Evolutionary conservation across 37 sponge, comb jelly and placozoan genomes (phyloP), one percentile per base, ranked within the genome.

Genomic region (Chondrilla cf. caribensis): DNA sequence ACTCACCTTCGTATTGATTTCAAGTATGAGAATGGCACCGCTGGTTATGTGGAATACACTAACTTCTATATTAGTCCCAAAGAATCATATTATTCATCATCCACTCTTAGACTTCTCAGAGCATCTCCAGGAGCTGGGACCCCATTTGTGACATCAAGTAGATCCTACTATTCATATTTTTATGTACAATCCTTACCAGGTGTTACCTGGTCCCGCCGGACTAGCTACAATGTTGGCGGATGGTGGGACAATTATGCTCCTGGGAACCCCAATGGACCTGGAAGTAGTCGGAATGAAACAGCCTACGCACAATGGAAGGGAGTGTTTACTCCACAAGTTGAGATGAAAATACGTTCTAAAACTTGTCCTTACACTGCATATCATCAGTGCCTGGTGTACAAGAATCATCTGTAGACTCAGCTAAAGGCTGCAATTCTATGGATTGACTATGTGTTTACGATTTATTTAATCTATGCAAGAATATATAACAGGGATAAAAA

Each of bases 1-100:
- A 79, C 85, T 0, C 75, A 88, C 31, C 62, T 88, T 0, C 59
- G 72, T 3, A 38, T 88, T 24, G 85, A 80, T 60, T 21, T 88
- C 40, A 35, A 38, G 62, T 47, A 82, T 51, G 18, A 2, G 28
- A 88, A 88, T 32, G 82, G 75, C 15, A 78, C 78, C 25, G 29
- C 38, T 47, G 31, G 43, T 2, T 78, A 83, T 47, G 85, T 60
- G 0, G 54, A 75, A 36, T 88, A 84, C 62, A 54, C 17, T 0
- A 54, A 25, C 0, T 84, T 88, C 41, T 24, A 31, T 25, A 77
- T 88, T 0, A 83, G 71, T 7, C 51, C 41, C 26, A 8, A 5
- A 3, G 36, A 65, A 38, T 29, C 51, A n/a, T 62, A 62, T n/a
- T 87, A 87, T 47, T 24, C 67, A 0, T 44, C 77, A 6, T 41